Evolutionary conservation across 2,888 invertebrate species (phyloP), one percentile per base, ranked within the genome.

Genomic region (Vandiemenella viatica): DNA sequence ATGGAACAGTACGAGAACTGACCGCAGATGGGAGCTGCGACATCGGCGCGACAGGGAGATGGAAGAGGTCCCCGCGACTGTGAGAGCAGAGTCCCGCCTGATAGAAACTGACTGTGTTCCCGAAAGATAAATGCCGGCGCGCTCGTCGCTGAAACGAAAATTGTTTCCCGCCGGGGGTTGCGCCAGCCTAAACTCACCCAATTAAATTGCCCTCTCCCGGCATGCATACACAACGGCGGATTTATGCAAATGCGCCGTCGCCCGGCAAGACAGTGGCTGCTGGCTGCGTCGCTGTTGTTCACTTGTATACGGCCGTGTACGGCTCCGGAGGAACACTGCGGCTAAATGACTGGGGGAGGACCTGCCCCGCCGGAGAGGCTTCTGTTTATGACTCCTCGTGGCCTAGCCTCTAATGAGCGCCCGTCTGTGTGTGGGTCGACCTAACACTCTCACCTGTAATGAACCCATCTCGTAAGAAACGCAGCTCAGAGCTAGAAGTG

Each of bases 191-290:
- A 37, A 45, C 37, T 23, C 20, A 45, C 1, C 45, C 46, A 46
- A 46, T 46, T 46, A 46, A 46, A 46, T 45, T 37, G 21, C 46
- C 38, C 17, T 40, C 20, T 19, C 46, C 40, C 17, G 40, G 20
- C 46, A 22, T 23, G 46, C 40, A 46, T 46, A 46, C 40, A 5
- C 46, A 40, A 40, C 38, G 37, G 22, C 40, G 38, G 40, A 22
- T 40, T 46, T 46, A 46, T 46, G 46, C 46, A 46, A 46, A 46
- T 46, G 17, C 32, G 32, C 32, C 13, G n/a, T n/a, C n/a, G n/a
- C n/a, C n/a, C n/a, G n/a, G 32, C 32, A 32, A 32, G 32, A 32
- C 32, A 32, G 13, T 32, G 32, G 32, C 10, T n/a, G n/a, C n/a
- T n/a, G n/a, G n/a, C n/a, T n/a, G n/a, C n/a, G n/a, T n/a, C n/a